These are phyloP conservation scores for Rhinolophus ferrumequinum DNA, from an alignment of 2,113 vertebrate species.

Conservation along the genomic window DNA sequence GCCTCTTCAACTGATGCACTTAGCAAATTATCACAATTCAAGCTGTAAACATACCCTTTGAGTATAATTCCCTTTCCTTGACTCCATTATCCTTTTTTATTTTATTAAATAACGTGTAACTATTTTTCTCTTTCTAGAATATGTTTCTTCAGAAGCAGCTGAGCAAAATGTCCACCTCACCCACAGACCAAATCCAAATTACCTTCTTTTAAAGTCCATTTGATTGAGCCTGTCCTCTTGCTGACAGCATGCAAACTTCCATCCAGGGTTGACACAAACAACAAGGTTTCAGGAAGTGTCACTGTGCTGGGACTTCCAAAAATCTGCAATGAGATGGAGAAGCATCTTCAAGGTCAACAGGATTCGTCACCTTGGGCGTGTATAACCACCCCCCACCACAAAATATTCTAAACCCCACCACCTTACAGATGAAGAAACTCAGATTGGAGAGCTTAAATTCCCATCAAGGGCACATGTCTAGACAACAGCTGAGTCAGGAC, in stretches of 20 bases:
- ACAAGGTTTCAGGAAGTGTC: conserved; percentile 94
- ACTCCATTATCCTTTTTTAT: neutral
- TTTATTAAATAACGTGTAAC: conserved; percentile 14
- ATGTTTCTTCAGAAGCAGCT: neutral
- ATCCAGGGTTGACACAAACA: conserved; percentile 98
- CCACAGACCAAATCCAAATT: conserved; percentile 67
- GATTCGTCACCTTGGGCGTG: neutral
- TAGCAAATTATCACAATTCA: neutral
- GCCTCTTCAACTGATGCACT: neutral
- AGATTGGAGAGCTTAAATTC: neutral
- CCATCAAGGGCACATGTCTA: neutral
- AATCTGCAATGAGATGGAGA: conserved; percentile 82
- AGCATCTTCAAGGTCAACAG: neutral
- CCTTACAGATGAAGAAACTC: neutral
- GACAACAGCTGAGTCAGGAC: neutral
- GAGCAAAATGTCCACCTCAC: neutral
- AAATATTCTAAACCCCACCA: neutral
- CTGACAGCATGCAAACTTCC: conserved; percentile 97
- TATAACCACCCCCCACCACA: neutral
- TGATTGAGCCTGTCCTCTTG: conserved; percentile 96
- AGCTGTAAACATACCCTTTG: neutral
- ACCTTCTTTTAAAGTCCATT: conserved; percentile 99
- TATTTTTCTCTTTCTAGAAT: neutral
- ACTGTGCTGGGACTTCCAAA: conserved; percentile 89
- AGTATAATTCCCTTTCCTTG: neutral